Base-by-base conservation (phyloP, 2,888 invertebrate species). In the Sinohyriopsis cumingii region DNA sequence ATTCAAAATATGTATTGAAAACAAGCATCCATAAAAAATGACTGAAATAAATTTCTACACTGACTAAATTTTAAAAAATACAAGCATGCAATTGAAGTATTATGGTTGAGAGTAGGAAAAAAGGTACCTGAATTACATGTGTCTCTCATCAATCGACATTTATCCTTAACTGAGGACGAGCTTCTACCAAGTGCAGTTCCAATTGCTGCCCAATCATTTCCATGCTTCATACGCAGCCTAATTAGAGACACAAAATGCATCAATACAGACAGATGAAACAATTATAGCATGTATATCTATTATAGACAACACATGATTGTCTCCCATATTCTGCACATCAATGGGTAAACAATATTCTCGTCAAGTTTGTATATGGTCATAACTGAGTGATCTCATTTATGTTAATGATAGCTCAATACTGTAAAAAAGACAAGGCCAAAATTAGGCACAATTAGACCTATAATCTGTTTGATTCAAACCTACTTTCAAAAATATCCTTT, bases 81-180 rank as follows among this genome's bases (percentile, higher is more conserved):
- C n/a, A n/a, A n/a, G 45, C 15, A 45, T 15, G 45, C 45, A 45
- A 45, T 12, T 12, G 15, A 45, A 45, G 45, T 45, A 45, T 45
- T 45, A 45, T 45, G 45, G 3, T 45, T 45, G 1, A 45, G 15
- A 45, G 45, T 15, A 45, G 45, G 45, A 45, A 18, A n/a, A n/a
- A n/a, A 59, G 60, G 55, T 79, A 88, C 91, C 91, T 72, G 90
- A 86, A 74, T 91, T 91, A 80, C 91, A 91, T 57, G 89, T 89
- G 66, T 91, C 91, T 74, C 89, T 90, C 89, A 91, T 88, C 55
- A 91, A 84, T 7, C 91, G 85, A 81, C 91, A 91, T 66, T 91
- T 88, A 84, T 91, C 91, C 78, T 91, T 91, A 45, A 91, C 91
- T 18, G 91, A 91, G 5, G 91, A 90, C 3, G 91, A 90, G 84